phyloP scores from a whole-genome alignment of 2,797 vertebrate species.

The Gila robusta region DNA sequence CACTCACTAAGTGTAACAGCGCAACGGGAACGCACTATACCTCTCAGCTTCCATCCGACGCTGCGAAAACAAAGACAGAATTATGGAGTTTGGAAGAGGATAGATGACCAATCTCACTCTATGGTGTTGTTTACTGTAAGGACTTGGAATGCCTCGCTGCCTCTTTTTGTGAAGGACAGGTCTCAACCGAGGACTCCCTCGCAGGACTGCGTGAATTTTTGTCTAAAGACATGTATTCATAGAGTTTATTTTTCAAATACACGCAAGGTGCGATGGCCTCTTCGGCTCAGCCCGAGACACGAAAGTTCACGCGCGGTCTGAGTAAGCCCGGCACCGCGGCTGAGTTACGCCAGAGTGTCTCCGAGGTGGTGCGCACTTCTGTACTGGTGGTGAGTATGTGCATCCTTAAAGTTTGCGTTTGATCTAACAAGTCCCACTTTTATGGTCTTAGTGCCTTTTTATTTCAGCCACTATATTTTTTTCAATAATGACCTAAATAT shows the following conservation, averaged over 20 bases:
- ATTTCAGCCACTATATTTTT: not conserved
- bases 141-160: not conserved
- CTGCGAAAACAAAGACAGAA: constrained; percentile 36
- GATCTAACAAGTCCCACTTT: not conserved
- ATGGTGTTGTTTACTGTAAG: not conserved
- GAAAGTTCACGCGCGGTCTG: constrained; percentile 93
- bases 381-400: constrained; percentile 84
- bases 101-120: not conserved
- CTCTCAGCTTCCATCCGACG: not conserved
- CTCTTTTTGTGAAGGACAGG: constrained; percentile 3
- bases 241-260: not conserved
- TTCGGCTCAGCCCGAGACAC: constrained; percentile 82
- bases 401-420: constrained; percentile 10
- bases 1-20: not conserved
- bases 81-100: constrained; percentile 22
- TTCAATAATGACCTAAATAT: constrained; percentile 39
- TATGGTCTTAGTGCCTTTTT: not conserved
- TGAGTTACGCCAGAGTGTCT: constrained; percentile 94
- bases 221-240: constrained; percentile 10
- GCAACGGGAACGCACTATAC: not conserved
- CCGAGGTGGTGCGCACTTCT: constrained; percentile 92
- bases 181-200: constrained; percentile 7
- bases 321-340: constrained; percentile 95
- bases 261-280: constrained; percentile 69
- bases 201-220: not conserved